A percentile compares a stretch with the other conserved stretches of the same genome.
Evolutionary conservation across 2,888 invertebrate genomes (phyloP).

Genomic region (Anagyrus pseudococci): DNA sequence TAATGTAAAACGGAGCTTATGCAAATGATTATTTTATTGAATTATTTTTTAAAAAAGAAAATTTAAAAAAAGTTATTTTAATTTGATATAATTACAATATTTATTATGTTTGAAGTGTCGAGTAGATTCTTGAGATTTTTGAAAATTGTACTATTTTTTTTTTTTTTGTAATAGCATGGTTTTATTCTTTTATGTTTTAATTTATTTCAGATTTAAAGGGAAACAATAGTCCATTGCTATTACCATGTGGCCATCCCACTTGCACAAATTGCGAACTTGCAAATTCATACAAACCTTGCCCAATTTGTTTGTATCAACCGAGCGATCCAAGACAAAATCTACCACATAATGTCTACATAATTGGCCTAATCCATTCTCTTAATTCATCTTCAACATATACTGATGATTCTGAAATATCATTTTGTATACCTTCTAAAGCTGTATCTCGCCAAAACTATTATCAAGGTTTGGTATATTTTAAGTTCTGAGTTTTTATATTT

Average conservation of each 20-base stretch:
- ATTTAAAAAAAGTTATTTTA: no score
- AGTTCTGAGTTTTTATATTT: conserved; percentile 18
- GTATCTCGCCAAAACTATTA: conserved; percentile 22
- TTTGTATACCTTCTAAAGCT: conserved; percentile 30
- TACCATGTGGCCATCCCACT: conserved; percentile 73
- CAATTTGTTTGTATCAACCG: conserved; percentile 46
- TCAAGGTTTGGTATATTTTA: no score
- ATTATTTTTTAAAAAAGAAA: no score
- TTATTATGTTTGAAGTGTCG: no score
- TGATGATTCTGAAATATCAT: conserved; percentile 44
- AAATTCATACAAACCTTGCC: conserved; percentile 56
- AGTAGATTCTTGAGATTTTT: no score
- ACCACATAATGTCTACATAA: conserved; percentile 58
- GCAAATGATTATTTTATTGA: no score
- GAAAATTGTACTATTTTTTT: neutral
- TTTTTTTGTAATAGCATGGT: neutral
- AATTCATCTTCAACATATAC: conserved; percentile 31
- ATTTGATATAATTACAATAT: no score
- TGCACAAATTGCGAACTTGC: conserved; percentile 71
- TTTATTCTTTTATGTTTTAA: no score
- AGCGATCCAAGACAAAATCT: conserved; percentile 42
- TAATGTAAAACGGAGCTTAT: no score
- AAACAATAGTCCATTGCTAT: conserved; percentile 64
- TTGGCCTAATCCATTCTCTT: conserved; percentile 46
- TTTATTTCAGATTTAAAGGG: conserved; percentile 29